These are phyloP conservation scores for Holacanthus passer DNA, from an alignment of 2,113 vertebrate genomes.

Conservation along the genomic window DNA sequence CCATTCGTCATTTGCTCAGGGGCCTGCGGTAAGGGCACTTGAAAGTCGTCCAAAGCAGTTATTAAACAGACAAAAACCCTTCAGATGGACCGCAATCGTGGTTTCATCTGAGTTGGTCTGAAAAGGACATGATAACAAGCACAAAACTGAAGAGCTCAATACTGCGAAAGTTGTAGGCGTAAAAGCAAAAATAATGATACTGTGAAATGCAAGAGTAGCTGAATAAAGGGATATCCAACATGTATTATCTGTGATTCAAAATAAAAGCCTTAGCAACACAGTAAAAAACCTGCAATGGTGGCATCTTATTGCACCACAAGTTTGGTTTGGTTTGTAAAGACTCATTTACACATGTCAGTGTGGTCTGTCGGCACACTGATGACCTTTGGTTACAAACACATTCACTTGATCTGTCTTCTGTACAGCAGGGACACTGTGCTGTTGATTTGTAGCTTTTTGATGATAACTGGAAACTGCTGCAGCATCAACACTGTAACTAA, in stretches of 20 bases:
- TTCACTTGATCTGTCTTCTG: neutral
- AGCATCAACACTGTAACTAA: neutral
- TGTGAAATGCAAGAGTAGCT: neutral
- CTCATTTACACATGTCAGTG: neutral
- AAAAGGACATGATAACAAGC: neutral
- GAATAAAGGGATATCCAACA: neutral
- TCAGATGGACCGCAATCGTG: neutral
- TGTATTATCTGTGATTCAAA: neutral
- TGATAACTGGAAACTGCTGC: neutral
- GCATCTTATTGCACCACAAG: neutral
- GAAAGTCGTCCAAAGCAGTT: neutral
- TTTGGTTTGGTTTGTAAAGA: neutral
- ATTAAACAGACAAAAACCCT: neutral
- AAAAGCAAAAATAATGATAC: neutral
- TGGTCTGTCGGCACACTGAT: neutral
- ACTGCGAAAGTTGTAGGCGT: too few relatives aligned
- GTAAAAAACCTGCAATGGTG: neutral
- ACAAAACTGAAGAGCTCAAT: neutral
- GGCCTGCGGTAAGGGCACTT: neutral
- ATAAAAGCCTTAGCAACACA: constrained; percentile 2
- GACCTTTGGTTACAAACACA: neutral
- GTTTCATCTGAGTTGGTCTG: neutral
- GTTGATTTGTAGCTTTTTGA: neutral
- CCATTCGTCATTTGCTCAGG: neutral
- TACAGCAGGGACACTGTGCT: constrained; percentile 11